Base-by-base conservation (phyloP, 35 echinoderm and acorn worm species). In the Apostichopus californicus region DNA sequence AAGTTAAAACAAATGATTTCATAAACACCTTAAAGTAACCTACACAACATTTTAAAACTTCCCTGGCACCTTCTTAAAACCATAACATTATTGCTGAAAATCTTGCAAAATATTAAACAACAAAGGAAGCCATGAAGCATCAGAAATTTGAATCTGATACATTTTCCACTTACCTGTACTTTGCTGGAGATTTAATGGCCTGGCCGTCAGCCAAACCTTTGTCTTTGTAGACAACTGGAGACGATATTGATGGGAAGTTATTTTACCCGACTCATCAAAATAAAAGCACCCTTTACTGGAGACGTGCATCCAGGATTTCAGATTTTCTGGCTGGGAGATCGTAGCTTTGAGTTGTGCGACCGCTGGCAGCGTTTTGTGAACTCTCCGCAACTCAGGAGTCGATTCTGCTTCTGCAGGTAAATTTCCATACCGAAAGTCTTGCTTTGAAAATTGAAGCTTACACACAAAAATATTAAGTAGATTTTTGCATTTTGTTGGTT, bases 251-350 rank as follows among this genome's bases (percentile, higher is more conserved):
- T 99, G 97, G 9, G 95, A 93, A 18, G 96, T 65, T 9, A 99
- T 63, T 66, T 90, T 87, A 17, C 92, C 90, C 18, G 96, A 91
- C 25, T 98, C 97, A 9, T 96, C 97, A 64, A 99, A 93, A 34
- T 96, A 90, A 56, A 96, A 99, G 88, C 93, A 95, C 4, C 97
- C 97, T 80, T 99, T 99, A 18, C 91, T 94, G 54, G 92, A 94
- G 8, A 90, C 84, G 21, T 99, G 97, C 28, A 94, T 81, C 97
- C 97, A 99, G 8, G 90, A 86, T 58, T 94, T 99, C 12, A 99
- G 91, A 55, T 93, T 95, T n/a, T 81, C 26, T 18, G 97, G 97
- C 81, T 99, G 95, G 46, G 86, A 90, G 15, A 91, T 78, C 23
- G 88, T 91, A 18, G 95, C 82, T 26, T 77, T 60, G 34, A 93